A percentile compares a stretch with the other conserved stretches of the same genome.
Evolutionary conservation across 2,888 invertebrate species (phyloP).

Genomic region (Ceraclea dissimilis): DNA sequence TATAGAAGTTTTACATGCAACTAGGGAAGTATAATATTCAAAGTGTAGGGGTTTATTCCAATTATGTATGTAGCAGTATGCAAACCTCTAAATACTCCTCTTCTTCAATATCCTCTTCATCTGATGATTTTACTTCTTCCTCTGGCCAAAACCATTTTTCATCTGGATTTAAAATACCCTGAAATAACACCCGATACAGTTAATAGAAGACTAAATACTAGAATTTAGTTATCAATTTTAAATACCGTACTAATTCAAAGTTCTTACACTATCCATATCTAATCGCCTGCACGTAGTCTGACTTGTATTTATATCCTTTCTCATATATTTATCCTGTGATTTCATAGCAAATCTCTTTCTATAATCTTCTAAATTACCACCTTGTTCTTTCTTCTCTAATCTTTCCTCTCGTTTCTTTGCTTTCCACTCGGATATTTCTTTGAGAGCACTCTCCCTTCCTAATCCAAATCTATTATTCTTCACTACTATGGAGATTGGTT

Average conservation of each 20-base stretch:
- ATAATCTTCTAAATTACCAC: slow-evolving; percentile 39
- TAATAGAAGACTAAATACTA: too few relatives aligned
- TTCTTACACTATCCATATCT: slow-evolving; percentile 21
- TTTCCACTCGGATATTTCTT: slow-evolving; percentile 34
- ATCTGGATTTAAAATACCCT: slow-evolving; percentile 36
- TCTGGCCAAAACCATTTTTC: slow-evolving; percentile 60
- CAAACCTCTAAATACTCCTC: slow-evolving; percentile 17
- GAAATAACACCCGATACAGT: neutral
- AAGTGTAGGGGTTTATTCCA: too few relatives aligned
- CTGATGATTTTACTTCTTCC: slow-evolving; percentile 26
- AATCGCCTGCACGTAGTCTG: slow-evolving; percentile 26
- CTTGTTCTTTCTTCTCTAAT: slow-evolving; percentile 30
- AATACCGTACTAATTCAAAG: too few relatives aligned
- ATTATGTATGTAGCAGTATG: too few relatives aligned
- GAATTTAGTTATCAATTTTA: too few relatives aligned
- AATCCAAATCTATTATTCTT: slow-evolving; percentile 58
- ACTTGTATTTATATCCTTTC: slow-evolving; percentile 38
- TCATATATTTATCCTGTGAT: slow-evolving; percentile 38
- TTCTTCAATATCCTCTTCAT: slow-evolving; percentile 29
- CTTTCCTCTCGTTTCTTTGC: slow-evolving; percentile 31
- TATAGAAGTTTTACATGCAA: too few relatives aligned
- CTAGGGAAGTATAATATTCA: too few relatives aligned
- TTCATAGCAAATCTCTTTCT: slow-evolving; percentile 43
- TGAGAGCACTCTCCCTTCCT: slow-evolving; percentile 45
- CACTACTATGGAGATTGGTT: slow-evolving; percentile 56